Evolutionary conservation across 2,797 vertebrate species (phyloP), one percentile per base, ranked within the genome.

Genomic region (Centroberyx gerrardi): DNA sequence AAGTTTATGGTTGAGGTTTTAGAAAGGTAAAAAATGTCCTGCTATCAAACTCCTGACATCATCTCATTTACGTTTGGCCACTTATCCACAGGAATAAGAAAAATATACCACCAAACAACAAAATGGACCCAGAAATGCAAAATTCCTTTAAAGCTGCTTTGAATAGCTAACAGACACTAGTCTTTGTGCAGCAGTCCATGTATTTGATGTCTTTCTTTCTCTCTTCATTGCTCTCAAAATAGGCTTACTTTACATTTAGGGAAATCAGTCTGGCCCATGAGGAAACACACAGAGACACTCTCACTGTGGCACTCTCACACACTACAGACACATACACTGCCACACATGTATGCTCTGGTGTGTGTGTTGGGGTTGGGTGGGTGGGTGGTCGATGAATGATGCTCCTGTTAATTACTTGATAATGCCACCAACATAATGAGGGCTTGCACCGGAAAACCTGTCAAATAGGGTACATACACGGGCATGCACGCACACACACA

Each of bases 301-400:
- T 22, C 53, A 2, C 46, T 44, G 53, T 86, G 73, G 78, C 74
- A 42, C 10, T 12, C 40, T 10, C 40, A 42, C 40, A 59, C 62
- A 67, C 72, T 65, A 62, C 81, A 85, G 67, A 82, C 14, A 63
- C 66, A 46, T 38, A 60, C 71, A 78, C 80, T 58, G 48, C 76
- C 69, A 81, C 68, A 67, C 58, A 4, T 2, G 10, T 38, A 40
- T 4, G 49, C 70, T 75, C 60, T 64, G 78, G 52, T 62, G 64
- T 69, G 72, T 42, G 51, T 28, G 70, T 64, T 70, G 63, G 61
- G 42, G 29, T 72, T 51, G 61, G 74, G 36, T 6, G 36, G 6
- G 8, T 6, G 6, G 36, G 8, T 6, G 36, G 36, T 38, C 36
- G 8, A 83, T 85, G 78, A 83, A 68, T 77, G 65, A 79, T 51